phyloP scores from a whole-genome alignment of 35 echinoderm and acorn worm species.

The Amphiura filiformis region DNA sequence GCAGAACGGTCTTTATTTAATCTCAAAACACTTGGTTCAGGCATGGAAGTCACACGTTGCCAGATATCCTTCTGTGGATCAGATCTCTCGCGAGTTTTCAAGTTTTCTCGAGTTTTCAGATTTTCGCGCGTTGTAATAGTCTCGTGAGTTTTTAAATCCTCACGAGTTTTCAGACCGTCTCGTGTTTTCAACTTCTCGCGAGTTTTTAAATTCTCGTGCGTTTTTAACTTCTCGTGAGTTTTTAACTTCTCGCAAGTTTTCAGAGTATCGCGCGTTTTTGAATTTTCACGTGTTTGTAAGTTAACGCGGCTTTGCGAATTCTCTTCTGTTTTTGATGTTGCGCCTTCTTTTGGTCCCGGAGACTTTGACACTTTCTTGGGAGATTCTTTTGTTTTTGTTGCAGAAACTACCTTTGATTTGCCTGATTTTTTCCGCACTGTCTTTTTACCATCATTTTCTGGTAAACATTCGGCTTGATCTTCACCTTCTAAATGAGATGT shows the following conservation, averaged over 20 bases:
- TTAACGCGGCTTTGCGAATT: too few relatives aligned
- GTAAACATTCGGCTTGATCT: too few relatives aligned
- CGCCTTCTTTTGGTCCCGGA: neutral
- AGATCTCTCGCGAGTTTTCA: neutral
- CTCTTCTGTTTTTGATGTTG: neutral
- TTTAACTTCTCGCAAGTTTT: too few relatives aligned
- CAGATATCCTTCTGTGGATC: neutral
- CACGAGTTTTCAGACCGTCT: too few relatives aligned
- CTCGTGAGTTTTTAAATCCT: too few relatives aligned
- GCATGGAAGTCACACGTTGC: neutral
- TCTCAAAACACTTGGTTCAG: neutral
- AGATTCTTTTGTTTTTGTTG: too few relatives aligned
- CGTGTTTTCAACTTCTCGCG: too few relatives aligned
- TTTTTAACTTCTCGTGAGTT: too few relatives aligned
- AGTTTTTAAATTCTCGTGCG: too few relatives aligned
- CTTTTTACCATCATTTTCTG: neutral
- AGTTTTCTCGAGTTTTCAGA: neutral
- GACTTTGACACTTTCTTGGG: neutral
- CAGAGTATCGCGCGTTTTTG: too few relatives aligned
- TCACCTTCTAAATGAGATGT: neutral
- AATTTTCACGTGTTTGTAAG: too few relatives aligned
- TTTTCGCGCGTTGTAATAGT: too few relatives aligned
- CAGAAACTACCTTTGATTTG: neutral
- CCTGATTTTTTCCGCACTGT: neutral
- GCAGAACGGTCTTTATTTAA: neutral